Base-by-base conservation (phyloP, 1,140 invertebrate species). In the Drosophila bocqueti region DNA sequence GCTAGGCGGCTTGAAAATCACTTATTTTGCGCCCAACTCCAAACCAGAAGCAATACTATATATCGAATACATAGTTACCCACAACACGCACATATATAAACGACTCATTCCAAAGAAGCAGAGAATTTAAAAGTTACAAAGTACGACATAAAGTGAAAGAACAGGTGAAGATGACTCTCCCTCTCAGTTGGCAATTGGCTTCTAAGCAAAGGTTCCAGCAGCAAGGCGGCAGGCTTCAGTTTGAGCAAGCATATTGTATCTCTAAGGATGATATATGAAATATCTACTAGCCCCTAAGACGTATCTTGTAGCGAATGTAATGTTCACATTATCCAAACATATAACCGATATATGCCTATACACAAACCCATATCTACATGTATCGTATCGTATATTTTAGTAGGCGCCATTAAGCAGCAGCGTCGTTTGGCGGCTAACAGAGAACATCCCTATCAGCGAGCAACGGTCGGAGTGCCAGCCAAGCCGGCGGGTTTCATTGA, bases 361-460 rank as follows among this genome's bases (percentile, higher is more conserved):
- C 71, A 69, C 69, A 66, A 72, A 81, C 57, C 75, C 74, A 69
- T 65, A 91, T 91, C 79, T 91, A 83, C 66, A 86, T 90, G 82
- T 86, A 91, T 83, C 85, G 84, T 87, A 87, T 87, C 86, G 80
- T 91, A 84, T 92, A 92, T 92, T 92, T 84, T 92, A 94, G 93
- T 94, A 94, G 94, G 94, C 94, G 94, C 95, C 93, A 94, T 95
- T 93, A 93, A 93, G 87, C 91, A 94, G 93, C 93, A 92, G 92
- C 93, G 94, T 95, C 93, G 94, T 94, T 94, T 94, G 95, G 94
- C 95, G 95, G 94, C 96, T 96, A 94, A 96, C 95, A 94, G 96
- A 95, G 97, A 98, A 94, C 97, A 98, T 95, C 97, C 97, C 94
- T 98, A 98, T 95, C 97, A 97, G 96, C 97, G 97, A 95, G 96